These are phyloP conservation scores for Cromileptes altivelis DNA, from an alignment of 2,113 vertebrate species.

Conservation along the genomic window DNA sequence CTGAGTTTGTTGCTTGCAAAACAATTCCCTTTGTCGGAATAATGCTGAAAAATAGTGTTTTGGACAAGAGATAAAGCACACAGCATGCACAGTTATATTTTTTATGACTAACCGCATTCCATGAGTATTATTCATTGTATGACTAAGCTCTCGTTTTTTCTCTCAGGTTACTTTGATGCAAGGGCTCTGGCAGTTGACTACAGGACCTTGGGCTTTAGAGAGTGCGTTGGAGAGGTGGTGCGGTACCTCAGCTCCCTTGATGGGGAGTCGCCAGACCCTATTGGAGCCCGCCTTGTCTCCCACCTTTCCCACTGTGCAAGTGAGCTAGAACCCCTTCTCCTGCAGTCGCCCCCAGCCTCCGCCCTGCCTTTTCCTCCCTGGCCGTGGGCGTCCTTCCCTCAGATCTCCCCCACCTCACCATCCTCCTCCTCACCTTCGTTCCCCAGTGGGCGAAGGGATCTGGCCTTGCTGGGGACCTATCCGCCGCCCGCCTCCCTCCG, in stretches of 20 bases:
- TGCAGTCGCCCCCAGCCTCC: constrained; percentile 73
- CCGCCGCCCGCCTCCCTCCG: constrained; percentile 81
- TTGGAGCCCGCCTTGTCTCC: constrained; percentile 92
- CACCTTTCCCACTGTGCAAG: constrained; percentile 94
- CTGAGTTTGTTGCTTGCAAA: neutral
- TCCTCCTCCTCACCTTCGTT: constrained; percentile 81
- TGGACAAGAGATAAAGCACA: no score
- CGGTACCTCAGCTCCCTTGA: constrained; percentile 92
- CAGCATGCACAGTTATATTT: neutral
- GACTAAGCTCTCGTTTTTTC: constrained; percentile 44
- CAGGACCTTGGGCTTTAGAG: constrained; percentile 94
- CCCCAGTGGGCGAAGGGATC: constrained; percentile 82
- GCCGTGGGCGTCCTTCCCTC: constrained; percentile 92
- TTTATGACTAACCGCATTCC: constrained; percentile 13
- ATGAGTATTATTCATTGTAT: neutral
- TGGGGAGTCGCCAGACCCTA: constrained; percentile 89
- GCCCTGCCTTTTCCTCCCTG: constrained; percentile 88
- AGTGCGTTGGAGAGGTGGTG: constrained; percentile 94
- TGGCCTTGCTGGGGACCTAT: constrained; percentile 86
- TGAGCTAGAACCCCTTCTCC: constrained; percentile 90
- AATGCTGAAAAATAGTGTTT: neutral
- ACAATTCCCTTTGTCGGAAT: neutral
- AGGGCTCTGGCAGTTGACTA: constrained; percentile 93
- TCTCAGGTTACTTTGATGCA: constrained; percentile 92
- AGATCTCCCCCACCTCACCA: constrained; percentile 73